Base-by-base conservation (phyloP, 1,140 invertebrate species). In the Octopus bimaculoides region DNA sequence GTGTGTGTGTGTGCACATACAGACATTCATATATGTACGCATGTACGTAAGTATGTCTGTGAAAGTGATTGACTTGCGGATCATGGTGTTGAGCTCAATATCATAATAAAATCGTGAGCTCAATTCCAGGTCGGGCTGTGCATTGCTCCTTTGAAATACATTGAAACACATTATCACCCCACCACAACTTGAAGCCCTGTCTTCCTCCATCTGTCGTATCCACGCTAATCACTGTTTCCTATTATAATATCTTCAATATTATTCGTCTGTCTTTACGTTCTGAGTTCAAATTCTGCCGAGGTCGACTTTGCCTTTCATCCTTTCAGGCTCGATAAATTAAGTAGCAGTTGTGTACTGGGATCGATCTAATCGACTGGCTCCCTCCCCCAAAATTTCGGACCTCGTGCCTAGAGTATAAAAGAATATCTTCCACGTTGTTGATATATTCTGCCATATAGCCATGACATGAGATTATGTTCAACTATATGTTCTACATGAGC, bases 381-480 rank as follows among this genome's bases (percentile, higher is more conserved):
- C 0, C 26, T 2, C 0, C 26, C 26, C 26, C 0, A 41, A 41
- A 41, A 41, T 41, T 41, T 41, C 26, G 2, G 26, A 2, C 26
- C 26, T 41, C 2, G 26, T 41, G 26, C 2, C 2, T 2, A 41
- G 2, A 41, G 0, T 41, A 0, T 41, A 2, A 41, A 2, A n/a
- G n/a, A n/a, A n/a, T n/a, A n/a, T n/a, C 2, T 41, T 2, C 0
- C 0, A 41, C 2, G 0, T 2, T 2, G 26, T 2, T 41, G 26
- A 41, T 0, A 2, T 41, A 41, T 41, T 41, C 2, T 41, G 26
- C 26, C 26, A 41, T n/a, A n/a, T n/a, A 41, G 26, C 2, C 0
- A 0, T 41, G 26, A 2, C 2, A 2, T 41, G 2, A 2, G 2
- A n/a, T n/a, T n/a, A n/a, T n/a, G n/a, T n/a, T n/a, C n/a, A n/a